These are phyloP conservation scores for Gymnarchus niloticus DNA, from an alignment of 2,113 vertebrate genomes.

Conservation along the genomic window DNA sequence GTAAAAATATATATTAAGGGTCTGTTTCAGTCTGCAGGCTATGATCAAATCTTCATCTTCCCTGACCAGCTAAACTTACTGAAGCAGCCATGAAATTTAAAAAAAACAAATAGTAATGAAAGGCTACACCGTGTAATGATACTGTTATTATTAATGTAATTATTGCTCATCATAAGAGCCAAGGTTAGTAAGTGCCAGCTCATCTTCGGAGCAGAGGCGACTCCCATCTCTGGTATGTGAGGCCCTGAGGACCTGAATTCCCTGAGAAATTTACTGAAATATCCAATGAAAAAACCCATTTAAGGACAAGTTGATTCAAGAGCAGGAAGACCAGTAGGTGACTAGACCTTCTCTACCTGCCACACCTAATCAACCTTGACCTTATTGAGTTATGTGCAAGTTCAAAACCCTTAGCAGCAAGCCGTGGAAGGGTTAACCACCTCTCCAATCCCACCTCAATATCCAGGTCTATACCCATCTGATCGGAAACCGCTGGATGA, in stretches of 20 bases:
- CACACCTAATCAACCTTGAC: background rate
- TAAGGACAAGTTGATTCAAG: conserved; percentile 33
- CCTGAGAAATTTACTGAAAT: conserved; percentile 9
- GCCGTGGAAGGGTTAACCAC: no score
- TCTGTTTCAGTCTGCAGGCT: background rate
- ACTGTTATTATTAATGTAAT: background rate
- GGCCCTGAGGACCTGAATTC: conserved; percentile 29
- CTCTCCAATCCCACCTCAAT: background rate
- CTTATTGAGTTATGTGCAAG: no score
- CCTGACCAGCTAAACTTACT: background rate
- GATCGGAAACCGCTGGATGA: background rate
- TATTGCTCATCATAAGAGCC: background rate
- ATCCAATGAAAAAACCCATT: background rate
- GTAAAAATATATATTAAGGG: background rate
- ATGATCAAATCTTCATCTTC: background rate
- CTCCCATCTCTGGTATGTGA: conserved; percentile 33
- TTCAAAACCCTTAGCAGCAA: no score
- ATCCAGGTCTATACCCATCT: background rate
- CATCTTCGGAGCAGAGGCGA: background rate
- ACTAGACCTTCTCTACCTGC: background rate
- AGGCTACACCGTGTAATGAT: background rate
- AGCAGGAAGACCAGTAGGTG: background rate
- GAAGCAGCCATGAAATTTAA: background rate
- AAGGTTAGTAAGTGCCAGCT: background rate
- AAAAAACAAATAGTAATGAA: background rate